These are phyloP conservation scores for Lepus townsendii DNA, from an alignment of 2,797 vertebrate genomes.

Conservation along the genomic window DNA sequence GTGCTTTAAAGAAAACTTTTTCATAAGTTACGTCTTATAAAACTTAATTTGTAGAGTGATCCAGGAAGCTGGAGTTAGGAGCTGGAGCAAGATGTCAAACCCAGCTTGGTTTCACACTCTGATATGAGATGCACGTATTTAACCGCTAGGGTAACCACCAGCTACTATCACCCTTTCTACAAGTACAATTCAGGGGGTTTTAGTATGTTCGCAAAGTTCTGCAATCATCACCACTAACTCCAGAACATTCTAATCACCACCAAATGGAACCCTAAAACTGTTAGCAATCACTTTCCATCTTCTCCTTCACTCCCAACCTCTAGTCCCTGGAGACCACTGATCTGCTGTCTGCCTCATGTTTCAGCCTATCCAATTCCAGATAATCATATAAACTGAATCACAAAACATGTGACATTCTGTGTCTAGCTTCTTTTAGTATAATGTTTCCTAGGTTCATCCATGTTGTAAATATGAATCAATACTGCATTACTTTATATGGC, in stretches of 20 bases:
- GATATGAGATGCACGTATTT: too few species aligned
- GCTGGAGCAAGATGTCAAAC: too few species aligned
- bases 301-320: neutral
- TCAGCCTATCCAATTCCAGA: neutral
- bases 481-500: neutral
- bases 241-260: neutral
- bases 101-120: too few species aligned
- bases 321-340: neutral
- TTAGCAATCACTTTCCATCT: neutral
- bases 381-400: neutral
- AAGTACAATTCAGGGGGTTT: neutral
- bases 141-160: too few species aligned
- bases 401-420: neutral
- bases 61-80: neutral
- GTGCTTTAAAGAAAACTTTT: neutral
- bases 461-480: neutral
- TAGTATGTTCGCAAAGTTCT: neutral
- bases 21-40: conserved; percentile 9
- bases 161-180: neutral
- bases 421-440: conserved; percentile 12
- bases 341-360: neutral
- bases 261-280: neutral
- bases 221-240: neutral
- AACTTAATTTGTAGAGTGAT: neutral
- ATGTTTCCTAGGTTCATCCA: neutral